These are phyloP conservation scores for Porites australiensis DNA, from an alignment of 64 coral and sea anemone species.

Conservation along the genomic window DNA sequence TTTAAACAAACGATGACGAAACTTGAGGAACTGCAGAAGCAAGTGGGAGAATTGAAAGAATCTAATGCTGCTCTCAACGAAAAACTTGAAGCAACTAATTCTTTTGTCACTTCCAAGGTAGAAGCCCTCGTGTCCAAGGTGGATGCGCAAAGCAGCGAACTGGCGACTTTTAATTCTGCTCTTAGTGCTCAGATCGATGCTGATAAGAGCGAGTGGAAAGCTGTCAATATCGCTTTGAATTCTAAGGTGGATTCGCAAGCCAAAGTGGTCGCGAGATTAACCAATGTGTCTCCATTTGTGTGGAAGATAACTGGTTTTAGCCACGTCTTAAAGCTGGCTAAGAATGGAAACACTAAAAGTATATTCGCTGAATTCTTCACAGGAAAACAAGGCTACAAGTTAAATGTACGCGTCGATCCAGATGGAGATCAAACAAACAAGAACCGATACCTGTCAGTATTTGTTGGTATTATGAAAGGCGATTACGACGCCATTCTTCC, in stretches of 20 bases:
- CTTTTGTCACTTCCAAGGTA: too few relatives aligned
- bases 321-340: not conserved
- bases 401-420: not conserved
- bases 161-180: too few relatives aligned
- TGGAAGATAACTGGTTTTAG: not conserved
- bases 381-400: constrained; percentile 43
- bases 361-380: constrained; percentile 29
- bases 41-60: not conserved
- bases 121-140: too few relatives aligned
- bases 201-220: not conserved
- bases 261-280: not conserved
- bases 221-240: not conserved
- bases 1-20: not conserved
- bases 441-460: constrained; percentile 20
- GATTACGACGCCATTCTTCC: constrained; percentile 34
- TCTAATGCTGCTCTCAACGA: too few relatives aligned
- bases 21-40: not conserved
- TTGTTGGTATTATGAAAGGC: constrained; percentile 4
- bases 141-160: too few relatives aligned
- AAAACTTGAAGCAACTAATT: too few relatives aligned
- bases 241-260: not conserved
- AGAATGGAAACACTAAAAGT: not conserved
- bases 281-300: not conserved
- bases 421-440: constrained; percentile 23
- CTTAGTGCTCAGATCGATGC: too few relatives aligned